These are phyloP conservation scores for Brachyptera risi DNA, from an alignment of 2,888 invertebrate species.

Conservation along the genomic window DNA sequence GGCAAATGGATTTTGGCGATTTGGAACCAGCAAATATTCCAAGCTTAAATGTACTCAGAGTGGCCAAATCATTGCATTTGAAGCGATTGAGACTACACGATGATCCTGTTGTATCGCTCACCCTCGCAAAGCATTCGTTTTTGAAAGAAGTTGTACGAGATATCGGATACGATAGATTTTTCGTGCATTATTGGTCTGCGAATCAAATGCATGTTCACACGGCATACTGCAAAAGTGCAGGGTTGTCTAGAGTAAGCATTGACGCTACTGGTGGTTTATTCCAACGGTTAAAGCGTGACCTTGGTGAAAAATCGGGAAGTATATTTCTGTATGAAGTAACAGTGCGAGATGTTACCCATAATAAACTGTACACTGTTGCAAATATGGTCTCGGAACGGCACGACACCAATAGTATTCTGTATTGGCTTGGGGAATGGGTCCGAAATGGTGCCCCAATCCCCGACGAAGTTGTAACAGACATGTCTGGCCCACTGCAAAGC, in stretches of 20 bases:
- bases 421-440: constrained; percentile 31
- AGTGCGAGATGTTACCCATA: constrained; percentile 24
- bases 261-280: constrained; percentile 32
- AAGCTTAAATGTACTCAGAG: constrained; percentile 11
- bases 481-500: constrained; percentile 26
- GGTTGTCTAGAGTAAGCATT: constrained; percentile 28
- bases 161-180: constrained; percentile 27
- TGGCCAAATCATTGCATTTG: background rate
- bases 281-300: constrained; percentile 22
- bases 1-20: constrained; percentile 15
- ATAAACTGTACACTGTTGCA: constrained; percentile 30
- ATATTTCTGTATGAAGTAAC: constrained; percentile 30
- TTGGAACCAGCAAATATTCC: constrained; percentile 12
- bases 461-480: constrained; percentile 28
- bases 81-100: constrained; percentile 22
- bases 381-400: constrained; percentile 32
- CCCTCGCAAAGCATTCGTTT: background rate
- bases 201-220: constrained; percentile 18
- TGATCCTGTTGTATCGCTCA: constrained; percentile 13
- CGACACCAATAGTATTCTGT: constrained; percentile 26
- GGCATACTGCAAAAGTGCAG: constrained; percentile 18
- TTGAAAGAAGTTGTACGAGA: no score
- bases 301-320: constrained; percentile 23
- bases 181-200: constrained; percentile 11
- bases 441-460: constrained; percentile 29